Conservation (phyloP, 2,113 vertebrate genomes). For the Oreochromis niloticus region DNA sequence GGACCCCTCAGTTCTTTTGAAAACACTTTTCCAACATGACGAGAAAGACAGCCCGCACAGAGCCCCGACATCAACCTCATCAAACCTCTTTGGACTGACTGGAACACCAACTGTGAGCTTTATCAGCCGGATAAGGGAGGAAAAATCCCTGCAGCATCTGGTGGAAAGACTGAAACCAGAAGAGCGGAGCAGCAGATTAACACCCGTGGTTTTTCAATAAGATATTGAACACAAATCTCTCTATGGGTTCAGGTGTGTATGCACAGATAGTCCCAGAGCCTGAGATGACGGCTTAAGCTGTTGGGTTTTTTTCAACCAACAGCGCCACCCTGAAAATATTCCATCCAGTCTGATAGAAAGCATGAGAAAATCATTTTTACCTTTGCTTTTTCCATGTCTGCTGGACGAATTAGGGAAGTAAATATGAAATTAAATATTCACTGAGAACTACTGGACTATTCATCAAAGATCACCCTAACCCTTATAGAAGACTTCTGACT, state of each 20-base stretch:
- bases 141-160: neutral
- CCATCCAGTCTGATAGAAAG: neutral
- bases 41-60: neutral
- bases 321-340: neutral
- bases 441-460: neutral
- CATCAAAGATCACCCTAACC: accelerated
- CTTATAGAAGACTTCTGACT: accelerated
- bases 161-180: neutral
- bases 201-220: neutral
- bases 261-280: neutral
- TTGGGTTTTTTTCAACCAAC: neutral
- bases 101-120: neutral
- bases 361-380: neutral
- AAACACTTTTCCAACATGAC: neutral
- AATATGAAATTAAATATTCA: neutral
- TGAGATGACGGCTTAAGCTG: neutral
- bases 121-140: neutral
- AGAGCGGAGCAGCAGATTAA: neutral
- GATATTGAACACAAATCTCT: neutral
- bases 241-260: neutral
- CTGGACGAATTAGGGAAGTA: neutral
- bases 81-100: neutral
- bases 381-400: neutral
- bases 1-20: neutral
- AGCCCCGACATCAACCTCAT: neutral